A percentile compares a stretch with the other conserved stretches of the same genome.
Evolutionary conservation across 2,888 invertebrate genomes (phyloP).

Genomic region (Meliscaeva auricollis): DNA sequence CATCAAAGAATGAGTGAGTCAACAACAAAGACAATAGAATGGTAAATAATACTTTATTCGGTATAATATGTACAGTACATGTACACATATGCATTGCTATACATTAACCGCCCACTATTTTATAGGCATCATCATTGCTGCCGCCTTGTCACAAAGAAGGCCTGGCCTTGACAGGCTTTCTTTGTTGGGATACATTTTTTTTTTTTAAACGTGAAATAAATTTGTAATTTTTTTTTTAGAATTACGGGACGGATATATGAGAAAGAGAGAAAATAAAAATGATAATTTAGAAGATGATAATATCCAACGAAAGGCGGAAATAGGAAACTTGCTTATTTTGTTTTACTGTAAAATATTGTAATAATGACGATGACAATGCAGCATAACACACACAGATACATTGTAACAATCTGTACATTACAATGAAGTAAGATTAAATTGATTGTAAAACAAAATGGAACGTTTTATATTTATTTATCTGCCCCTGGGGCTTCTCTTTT

Average conservation of each 20-base stretch:
- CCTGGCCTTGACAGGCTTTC: conserved; percentile 34
- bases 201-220: conserved; percentile 14
- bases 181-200: background rate
- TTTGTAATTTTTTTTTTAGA: background rate
- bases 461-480: conserved; percentile 4
- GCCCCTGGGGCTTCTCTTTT: background rate
- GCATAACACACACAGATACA: background rate
- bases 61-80: background rate
- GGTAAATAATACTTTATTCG: conserved; percentile 56
- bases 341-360: background rate
- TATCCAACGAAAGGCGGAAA: conserved; percentile 2
- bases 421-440: conserved; percentile 14
- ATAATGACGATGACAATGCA: background rate
- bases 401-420: background rate
- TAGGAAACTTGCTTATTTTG: conserved; percentile 3
- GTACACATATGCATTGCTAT: background rate
- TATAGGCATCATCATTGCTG: conserved; percentile 19
- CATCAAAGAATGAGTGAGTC: conserved; percentile 48
- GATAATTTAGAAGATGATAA: background rate
- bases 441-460: background rate
- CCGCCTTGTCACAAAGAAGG: conserved; percentile 29
- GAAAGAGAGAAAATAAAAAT: background rate
- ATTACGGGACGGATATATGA: background rate
- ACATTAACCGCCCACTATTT: conserved; percentile 29
- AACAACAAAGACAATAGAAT: conserved; percentile 51